Evolutionary conservation across 2,113 vertebrate genomes (phyloP), one percentile per base, ranked within the genome.

Genomic region (Blennius ocellaris): DNA sequence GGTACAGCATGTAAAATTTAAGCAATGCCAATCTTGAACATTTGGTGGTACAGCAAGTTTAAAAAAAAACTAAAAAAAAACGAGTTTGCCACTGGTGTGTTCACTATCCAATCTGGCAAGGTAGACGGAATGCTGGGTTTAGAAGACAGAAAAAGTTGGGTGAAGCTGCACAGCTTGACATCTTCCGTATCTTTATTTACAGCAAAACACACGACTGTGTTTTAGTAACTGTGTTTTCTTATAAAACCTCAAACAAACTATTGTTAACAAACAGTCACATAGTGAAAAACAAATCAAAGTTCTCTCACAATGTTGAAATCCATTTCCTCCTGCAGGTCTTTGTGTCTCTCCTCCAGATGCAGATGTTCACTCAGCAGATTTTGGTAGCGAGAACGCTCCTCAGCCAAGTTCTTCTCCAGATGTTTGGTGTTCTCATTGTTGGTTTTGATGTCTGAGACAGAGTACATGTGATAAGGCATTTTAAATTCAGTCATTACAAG

Each of bases 341-440:
- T 94, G 1, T 98, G 96, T 0, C 92, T 94, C 76, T 97, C 96
- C 87, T 99, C 96, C 54, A 99, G 85, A 43, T 95, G 94, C 81
- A 96, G 95, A 87, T 97, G 95, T 78, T 98, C 96, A 69, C 95
- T 95, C 73, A 99, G 94, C 68, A 99, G 95, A 90, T 93, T 96
- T 92, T 99, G 97, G 83, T 98, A 98, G 54, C 95, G 95, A 15
- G 95, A 82, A 14, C 96, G 92, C 39, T 98, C 97, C 21, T 97
- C 97, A 0, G 93, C 94, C 78, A 99, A 90, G 47, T 96, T 95
- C 0, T 94, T 92, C 83, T 97, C 95, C 69, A 99, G 82, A 73
- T 96, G 95, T 69, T 95, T 95, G 0, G 93, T 95, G 89, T 95
- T 92, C 84, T 95, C 95, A 40, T 83, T 44, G 14, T 95, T 69